phyloP scores from a whole-genome alignment of 2,888 invertebrate species.

The Drosophila atripex region DNA sequence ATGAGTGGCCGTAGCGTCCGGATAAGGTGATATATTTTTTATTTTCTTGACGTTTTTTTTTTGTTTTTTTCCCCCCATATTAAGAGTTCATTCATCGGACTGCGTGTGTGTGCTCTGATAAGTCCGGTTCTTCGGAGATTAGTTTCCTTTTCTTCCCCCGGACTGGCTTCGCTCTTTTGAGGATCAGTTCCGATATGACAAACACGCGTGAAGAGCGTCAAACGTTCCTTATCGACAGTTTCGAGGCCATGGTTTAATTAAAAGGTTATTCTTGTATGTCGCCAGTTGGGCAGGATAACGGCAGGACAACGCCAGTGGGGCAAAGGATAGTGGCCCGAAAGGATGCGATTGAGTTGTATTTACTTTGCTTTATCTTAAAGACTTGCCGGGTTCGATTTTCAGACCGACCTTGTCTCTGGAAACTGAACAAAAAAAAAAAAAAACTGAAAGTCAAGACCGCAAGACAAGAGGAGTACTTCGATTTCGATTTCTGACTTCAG shows the following conservation, averaged over 20 bases:
- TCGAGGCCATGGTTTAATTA: constrained; percentile 80
- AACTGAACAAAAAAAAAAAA: constrained; percentile 1
- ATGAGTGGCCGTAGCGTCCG: constrained; percentile 30
- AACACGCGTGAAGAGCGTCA: constrained; percentile 73
- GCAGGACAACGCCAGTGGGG: not conserved
- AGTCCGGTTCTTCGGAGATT: constrained; percentile 32
- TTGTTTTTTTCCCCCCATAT: constrained; percentile 5
- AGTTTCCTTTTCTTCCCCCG: constrained; percentile 6
- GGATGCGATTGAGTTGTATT: constrained; percentile 60
- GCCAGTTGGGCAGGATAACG: constrained; percentile 49
- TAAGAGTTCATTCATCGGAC: constrained; percentile 23
- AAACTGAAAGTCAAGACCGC: constrained; percentile 70
- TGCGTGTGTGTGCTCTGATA: constrained; percentile 24
- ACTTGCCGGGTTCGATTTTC: constrained; percentile 48
- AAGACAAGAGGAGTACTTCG: constrained; percentile 21
- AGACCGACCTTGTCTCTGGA: constrained; percentile 59
- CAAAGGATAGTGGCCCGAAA: constrained; percentile 6
- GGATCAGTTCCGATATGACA: constrained; percentile 58
- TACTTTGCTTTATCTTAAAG: constrained; percentile 75
- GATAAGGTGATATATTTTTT: constrained; percentile 5
- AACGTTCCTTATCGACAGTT: constrained; percentile 62
- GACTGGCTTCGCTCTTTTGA: not conserved
- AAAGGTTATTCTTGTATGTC: constrained; percentile 82
- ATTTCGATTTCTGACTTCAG: constrained; percentile 3
- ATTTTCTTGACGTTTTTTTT: constrained; percentile 25